Evolutionary conservation across 2,888 invertebrate genomes (phyloP).

Genomic region (Doris montereyensis): DNA sequence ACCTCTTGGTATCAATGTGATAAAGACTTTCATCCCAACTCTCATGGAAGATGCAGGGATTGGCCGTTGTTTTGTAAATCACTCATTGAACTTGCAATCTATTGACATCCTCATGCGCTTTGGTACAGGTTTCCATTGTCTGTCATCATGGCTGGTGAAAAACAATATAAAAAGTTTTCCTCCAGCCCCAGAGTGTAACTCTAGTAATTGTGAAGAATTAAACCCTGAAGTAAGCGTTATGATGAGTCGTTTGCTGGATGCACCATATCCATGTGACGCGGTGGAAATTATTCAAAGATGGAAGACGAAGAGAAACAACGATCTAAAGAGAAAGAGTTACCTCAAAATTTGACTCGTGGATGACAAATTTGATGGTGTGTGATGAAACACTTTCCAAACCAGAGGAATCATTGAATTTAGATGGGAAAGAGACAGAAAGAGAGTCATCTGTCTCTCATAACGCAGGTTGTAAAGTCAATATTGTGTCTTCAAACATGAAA

Average conservation of each 20-base stretch:
- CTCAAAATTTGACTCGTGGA: background rate
- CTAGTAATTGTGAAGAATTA: conserved; percentile 32
- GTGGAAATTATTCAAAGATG: background rate
- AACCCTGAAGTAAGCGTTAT: conserved; percentile 26
- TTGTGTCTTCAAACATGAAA: too few relatives aligned
- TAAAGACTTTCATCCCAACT: conserved; percentile 26
- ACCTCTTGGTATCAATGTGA: conserved; percentile 27
- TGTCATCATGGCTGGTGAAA: conserved; percentile 16
- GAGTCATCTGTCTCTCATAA: too few relatives aligned
- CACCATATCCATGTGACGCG: conserved; percentile 18
- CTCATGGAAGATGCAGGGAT: conserved; percentile 31
- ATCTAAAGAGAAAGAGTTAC: too few relatives aligned
- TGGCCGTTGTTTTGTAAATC: conserved; percentile 8
- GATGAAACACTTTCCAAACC: too few relatives aligned
- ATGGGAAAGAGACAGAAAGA: too few relatives aligned
- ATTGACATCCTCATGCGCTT: conserved; percentile 32
- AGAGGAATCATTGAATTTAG: too few relatives aligned
- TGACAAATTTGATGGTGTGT: background rate
- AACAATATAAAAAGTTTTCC: background rate
- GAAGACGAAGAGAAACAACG: too few relatives aligned
- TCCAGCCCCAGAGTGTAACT: background rate
- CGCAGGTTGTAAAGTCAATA: too few relatives aligned
- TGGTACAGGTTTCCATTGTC: conserved; percentile 35
- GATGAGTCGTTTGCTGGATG: conserved; percentile 35
- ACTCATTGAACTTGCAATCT: conserved; percentile 30